A percentile compares a stretch with the other conserved stretches of the same genome.
Conservation (phyloP, 2,888 invertebrate species). For the Pasiphila rectangulata region DNA sequence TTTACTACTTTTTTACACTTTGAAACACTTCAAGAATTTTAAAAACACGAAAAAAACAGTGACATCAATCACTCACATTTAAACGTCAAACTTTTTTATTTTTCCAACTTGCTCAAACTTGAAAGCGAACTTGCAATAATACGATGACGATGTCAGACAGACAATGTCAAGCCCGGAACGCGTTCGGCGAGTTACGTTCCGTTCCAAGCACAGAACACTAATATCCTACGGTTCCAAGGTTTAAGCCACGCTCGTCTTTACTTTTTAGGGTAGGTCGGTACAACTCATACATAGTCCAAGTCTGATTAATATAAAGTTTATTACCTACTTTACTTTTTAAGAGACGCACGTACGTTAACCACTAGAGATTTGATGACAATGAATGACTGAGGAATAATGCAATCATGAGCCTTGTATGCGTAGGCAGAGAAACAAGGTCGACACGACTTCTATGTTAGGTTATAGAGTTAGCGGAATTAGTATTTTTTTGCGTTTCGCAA, state of each 20-base stretch:
- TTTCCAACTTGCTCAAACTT: constrained; percentile 48
- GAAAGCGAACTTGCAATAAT: no score
- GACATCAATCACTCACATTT: constrained; percentile 49
- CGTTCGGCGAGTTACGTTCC: constrained; percentile 44
- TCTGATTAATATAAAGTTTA: no score
- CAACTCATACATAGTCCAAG: no score
- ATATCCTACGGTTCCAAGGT: no score
- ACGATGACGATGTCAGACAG: no score
- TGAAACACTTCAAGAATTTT: constrained; percentile 44
- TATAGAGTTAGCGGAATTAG: constrained; percentile 44
- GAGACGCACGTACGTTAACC: no score
- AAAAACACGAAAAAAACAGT: constrained; percentile 39
- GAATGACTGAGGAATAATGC: not conserved
- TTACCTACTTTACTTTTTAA: not conserved
- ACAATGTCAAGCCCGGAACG: constrained; percentile 30
- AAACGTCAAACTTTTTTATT: constrained; percentile 65
- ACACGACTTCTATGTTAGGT: constrained; percentile 46
- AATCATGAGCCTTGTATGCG: not conserved
- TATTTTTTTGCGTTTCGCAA: constrained; percentile 64
- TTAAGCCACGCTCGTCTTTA: no score
- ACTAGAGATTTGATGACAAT: not conserved
- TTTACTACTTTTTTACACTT: constrained; percentile 30
- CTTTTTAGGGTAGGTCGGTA: no score
- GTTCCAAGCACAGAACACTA: no score
- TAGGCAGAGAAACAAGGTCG: constrained; percentile 53